Base-by-base conservation (phyloP, 2,888 invertebrate species). In the Hyles lineata region DNA sequence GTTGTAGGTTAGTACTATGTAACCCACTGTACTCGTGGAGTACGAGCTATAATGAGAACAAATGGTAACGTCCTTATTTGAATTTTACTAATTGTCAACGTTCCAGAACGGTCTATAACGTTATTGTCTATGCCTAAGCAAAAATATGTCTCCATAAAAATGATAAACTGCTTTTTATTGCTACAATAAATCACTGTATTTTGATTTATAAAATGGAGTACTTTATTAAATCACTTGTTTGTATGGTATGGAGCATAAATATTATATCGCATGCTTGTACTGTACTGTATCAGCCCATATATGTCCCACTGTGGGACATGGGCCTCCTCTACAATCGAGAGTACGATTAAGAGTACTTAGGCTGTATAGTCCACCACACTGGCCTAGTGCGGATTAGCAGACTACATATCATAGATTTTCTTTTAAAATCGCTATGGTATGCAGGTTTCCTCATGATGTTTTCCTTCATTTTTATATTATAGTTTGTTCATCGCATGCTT, bases 1-100 rank as follows among this genome's bases (percentile, higher is more conserved):
- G 72, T 79, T 76, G 78, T 78, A 75, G 77, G 78, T 79, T 76
- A 77, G 78, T 77, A 79, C 76, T 78, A 73, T 73, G 76, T 75
- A 77, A 75, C 73, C 63, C 72, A 73, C 80, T 81, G 80, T 82
- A 67, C 67, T 67, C 67, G 23, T 50, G 43, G 43, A 25, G 69
- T 70, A 70, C 69, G 25, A 70, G 29, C 50, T 78, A 78, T 79
- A 79, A 79, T 74, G 77, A 71, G 71, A 63, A 62, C 55, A 71
- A 63, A 55, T 21, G 55, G 32, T 62, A 71, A 71, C 55, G 71
- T 62, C 72, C 63, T 72, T 72, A 70, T 70, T 70, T 70, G 70
- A 70, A 70, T 70, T 70, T 55, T 21, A 70, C 58, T 70, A 67
- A 67, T 67, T 67, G 67, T 50, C 76, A 74, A 23, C 23, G 43